These are phyloP conservation scores for Rhodeus uyekii DNA, from an alignment of 2,797 vertebrate species.

Conservation along the genomic window DNA sequence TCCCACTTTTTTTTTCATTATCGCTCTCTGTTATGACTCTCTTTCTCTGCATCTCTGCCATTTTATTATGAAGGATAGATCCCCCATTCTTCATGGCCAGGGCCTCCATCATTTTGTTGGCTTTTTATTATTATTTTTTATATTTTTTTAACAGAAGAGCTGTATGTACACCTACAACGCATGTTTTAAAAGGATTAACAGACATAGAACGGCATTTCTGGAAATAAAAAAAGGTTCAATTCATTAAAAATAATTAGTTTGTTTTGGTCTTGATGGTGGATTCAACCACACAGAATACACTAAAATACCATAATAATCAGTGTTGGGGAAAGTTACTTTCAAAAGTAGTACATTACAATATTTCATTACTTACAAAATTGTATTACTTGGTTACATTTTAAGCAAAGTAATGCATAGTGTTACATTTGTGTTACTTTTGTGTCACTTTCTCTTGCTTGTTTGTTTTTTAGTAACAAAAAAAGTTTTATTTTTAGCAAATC, in stretches of 20 bases:
- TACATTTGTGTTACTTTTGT: no score
- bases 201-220: background rate
- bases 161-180: background rate
- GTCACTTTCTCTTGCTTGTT: no score
- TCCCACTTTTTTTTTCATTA: slow-evolving; percentile 52
- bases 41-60: slow-evolving; percentile 40
- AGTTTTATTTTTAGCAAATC: no score
- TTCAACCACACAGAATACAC: no score
- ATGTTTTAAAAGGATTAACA: background rate
- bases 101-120: slow-evolving; percentile 20
- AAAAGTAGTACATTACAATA: no score
- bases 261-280: no score
- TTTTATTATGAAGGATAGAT: slow-evolving; percentile 49
- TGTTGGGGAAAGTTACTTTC: no score
- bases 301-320: no score
- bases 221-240: background rate
- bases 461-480: no score
- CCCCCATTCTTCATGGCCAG: slow-evolving; percentile 32
- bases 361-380: no score
- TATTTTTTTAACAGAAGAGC: background rate
- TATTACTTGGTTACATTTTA: no score
- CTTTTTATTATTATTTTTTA: background rate
- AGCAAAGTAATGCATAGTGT: no score
- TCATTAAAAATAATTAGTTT: background rate
- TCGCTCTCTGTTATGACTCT: slow-evolving; percentile 48